phyloP scores from a whole-genome alignment of 2,113 vertebrate species.

The Odobenus rosmarus region DNA sequence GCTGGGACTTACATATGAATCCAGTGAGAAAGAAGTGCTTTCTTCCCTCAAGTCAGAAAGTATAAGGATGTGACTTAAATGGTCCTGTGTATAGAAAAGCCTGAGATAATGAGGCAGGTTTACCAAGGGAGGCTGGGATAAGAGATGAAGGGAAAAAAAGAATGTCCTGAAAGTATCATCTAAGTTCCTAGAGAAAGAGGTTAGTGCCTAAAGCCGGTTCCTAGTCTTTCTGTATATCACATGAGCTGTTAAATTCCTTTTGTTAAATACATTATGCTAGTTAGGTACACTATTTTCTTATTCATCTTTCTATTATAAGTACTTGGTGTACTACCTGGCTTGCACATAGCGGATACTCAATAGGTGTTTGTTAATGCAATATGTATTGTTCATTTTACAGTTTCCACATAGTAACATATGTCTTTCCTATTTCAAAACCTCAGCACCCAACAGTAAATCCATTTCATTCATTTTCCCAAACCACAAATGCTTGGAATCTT shows the following conservation, averaged over 20 bases:
- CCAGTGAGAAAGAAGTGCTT: not conserved
- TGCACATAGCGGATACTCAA: not conserved
- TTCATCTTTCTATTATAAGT: not conserved
- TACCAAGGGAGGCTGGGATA: not conserved
- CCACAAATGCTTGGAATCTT: not conserved
- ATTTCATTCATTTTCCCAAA: not conserved
- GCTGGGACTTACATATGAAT: not conserved
- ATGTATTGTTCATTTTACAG: not conserved
- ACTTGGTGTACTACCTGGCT: not conserved
- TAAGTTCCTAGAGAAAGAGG: not conserved
- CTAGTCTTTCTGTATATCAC: not conserved
- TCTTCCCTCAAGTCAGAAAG: not conserved
- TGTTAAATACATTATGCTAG: not conserved
- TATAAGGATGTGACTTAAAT: not conserved
- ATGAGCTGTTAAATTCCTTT: not conserved
- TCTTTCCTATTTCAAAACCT: not conserved
- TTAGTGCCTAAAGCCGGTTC: not conserved
- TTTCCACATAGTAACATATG: not conserved
- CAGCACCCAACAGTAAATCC: not conserved
- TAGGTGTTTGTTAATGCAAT: not conserved
- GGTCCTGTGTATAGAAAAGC: not conserved
- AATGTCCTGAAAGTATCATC: not conserved
- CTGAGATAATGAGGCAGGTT: not conserved
- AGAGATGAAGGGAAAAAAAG: not conserved
- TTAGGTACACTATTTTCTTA: not conserved